Percentiles rank a stretch among this genome's conserved stretches.
phyloP scores from a whole-genome alignment of 1,140 invertebrate genomes.

The Pseudomyrmex concolor region DNA sequence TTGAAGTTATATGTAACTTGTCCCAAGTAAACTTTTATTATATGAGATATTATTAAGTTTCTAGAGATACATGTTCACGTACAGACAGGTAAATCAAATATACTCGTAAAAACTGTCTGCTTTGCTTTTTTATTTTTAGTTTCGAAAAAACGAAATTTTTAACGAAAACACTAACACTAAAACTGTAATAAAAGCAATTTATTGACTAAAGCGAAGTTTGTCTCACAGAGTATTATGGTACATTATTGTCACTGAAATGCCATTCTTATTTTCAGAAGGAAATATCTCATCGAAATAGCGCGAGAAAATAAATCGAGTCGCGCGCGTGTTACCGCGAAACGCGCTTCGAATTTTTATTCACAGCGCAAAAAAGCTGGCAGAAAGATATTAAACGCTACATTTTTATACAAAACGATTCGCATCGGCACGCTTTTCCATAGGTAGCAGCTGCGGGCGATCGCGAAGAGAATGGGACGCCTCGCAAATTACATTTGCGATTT shows the following conservation, averaged over 20 bases:
- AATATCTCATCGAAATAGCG: conserved; percentile 7
- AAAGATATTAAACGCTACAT: conserved; percentile 39
- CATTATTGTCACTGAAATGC: not conserved
- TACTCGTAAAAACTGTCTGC: no score
- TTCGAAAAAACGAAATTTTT: not conserved
- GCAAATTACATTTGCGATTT: conserved; percentile 77
- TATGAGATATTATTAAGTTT: no score
- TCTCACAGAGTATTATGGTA: not conserved
- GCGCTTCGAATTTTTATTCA: conserved; percentile 25
- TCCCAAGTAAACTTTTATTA: no score
- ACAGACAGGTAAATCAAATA: no score
- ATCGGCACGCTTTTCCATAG: conserved; percentile 41
- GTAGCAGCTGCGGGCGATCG: conserved; percentile 9
- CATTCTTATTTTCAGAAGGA: not conserved
- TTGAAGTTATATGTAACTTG: no score
- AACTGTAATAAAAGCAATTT: not conserved
- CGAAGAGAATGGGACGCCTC: conserved; percentile 29
- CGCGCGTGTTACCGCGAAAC: not conserved
- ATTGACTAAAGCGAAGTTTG: not conserved
- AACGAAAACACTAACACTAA: no score
- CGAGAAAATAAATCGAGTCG: conserved; percentile 7
- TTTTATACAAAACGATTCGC: conserved; percentile 51
- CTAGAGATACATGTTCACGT: no score
- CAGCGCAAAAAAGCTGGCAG: not conserved
- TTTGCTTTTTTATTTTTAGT: no score